Evolutionary conservation across 1,140 invertebrate species (phyloP).

Genomic region (Pararge aegeria): DNA sequence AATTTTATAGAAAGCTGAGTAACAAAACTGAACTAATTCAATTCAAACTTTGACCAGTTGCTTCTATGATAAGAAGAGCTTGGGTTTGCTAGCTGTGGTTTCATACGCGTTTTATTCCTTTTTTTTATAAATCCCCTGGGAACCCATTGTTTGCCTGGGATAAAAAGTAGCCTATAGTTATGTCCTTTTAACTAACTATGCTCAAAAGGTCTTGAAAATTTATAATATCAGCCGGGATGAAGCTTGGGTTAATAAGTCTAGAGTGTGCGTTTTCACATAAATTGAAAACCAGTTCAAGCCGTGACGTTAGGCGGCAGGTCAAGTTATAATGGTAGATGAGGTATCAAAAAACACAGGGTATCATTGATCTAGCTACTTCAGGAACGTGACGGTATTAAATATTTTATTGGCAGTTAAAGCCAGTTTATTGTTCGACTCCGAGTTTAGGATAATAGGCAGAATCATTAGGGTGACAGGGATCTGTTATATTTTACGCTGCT

Average conservation of each 20-base stretch:
- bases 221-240: too few relatives aligned
- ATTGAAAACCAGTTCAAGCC: not conserved
- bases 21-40: too few relatives aligned
- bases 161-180: too few relatives aligned
- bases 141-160: too few relatives aligned
- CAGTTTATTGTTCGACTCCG: conserved; percentile 62
- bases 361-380: conserved; percentile 55
- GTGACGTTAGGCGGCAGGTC: conserved; percentile 27
- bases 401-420: conserved; percentile 74
- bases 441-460: conserved; percentile 70
- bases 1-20: too few relatives aligned
- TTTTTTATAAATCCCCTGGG: too few relatives aligned
- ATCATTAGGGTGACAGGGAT: conserved; percentile 63
- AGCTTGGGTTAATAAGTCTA: not conserved
- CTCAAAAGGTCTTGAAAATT: too few relatives aligned
- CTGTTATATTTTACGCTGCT: conserved; percentile 43
- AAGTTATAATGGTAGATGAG: conserved; percentile 38
- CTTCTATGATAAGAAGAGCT: too few relatives aligned
- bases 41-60: too few relatives aligned
- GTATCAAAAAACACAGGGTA: conserved; percentile 56
- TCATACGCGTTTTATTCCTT: too few relatives aligned
- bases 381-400: conserved; percentile 62
- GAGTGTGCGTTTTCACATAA: not conserved
- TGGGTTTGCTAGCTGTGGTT: too few relatives aligned
- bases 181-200: too few relatives aligned